A percentile compares a stretch with the other conserved stretches of the same genome.
phyloP scores from a whole-genome alignment of 1,140 invertebrate species.

The Stegodyphus dumicola region DNA sequence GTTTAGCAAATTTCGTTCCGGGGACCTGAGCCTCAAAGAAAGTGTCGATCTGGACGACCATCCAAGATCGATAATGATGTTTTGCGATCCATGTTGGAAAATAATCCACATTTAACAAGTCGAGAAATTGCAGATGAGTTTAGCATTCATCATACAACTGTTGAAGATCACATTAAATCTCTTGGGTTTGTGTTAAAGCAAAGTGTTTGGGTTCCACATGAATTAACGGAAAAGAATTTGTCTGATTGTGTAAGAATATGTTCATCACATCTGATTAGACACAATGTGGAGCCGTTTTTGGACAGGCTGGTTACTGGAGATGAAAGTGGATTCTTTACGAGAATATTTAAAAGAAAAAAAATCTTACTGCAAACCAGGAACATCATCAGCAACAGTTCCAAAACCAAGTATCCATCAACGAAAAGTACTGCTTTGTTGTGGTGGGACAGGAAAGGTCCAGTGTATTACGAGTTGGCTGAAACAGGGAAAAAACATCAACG shows the following conservation, averaged over 20 bases:
- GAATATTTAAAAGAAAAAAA: no score
- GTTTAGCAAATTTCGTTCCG: no score
- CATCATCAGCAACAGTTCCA: no score
- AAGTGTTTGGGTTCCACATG: slow-evolving; percentile 39
- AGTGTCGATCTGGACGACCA: not conserved
- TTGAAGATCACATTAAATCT: slow-evolving; percentile 26
- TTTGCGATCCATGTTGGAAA: slow-evolving; percentile 2
- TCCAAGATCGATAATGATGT: not conserved
- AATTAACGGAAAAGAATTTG: slow-evolving; percentile 32
- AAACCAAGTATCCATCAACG: no score
- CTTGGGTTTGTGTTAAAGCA: slow-evolving; percentile 34
- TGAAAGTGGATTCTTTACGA: no score
- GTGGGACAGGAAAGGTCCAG: no score
- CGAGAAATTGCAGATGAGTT: not conserved
- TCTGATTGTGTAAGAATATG: slow-evolving; percentile 21
- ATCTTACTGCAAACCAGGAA: no score
- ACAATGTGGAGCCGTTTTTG: not conserved
- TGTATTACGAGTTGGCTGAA: no score
- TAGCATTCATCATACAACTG: not conserved
- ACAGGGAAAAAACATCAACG: not conserved
- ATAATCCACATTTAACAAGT: slow-evolving; percentile 3
- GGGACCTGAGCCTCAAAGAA: no score
- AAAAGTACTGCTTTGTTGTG: no score
- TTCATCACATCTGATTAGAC: slow-evolving; percentile 10
- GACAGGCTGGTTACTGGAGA: not conserved